Base-by-base conservation (phyloP, 2,888 invertebrate genomes). In the Drosophila phalerata region DNA sequence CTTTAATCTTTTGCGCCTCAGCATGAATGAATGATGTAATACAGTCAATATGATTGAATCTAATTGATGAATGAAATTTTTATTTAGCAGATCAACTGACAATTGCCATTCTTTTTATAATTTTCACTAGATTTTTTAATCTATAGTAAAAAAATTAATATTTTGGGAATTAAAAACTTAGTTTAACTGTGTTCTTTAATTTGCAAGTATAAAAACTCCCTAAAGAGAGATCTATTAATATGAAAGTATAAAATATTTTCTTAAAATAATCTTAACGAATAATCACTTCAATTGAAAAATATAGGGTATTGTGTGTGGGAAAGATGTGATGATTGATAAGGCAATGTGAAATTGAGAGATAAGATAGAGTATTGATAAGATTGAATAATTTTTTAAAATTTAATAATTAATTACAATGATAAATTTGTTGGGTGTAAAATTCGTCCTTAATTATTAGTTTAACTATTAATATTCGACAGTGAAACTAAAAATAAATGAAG, bases 61-160 rank as follows among this genome's bases (percentile, higher is more conserved):
- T 10, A 42, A 37, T 22, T n/a, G 67, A 45, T 68, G 51, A 60
- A 25, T 56, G 56, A 25, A 34, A 38, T 28, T 28, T 40, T 10
- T n/a, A 30, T 32, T 34, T 25, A 25, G 8, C 32, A 30, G 8
- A 38, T 52, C 25, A 52, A 11, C 11, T 15, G 11, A 42, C 17
- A 42, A 19, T 13, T 37, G 13, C n/a, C n/a, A n/a, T n/a, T n/a
- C 15, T 38, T 15, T 9, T 38, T 15, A 19, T 19, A 19, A 17
- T 38, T 38, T 13, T 1, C 2, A 13, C 5, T 13, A n/a, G 13
- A 34, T 34, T 13, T n/a, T 37, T 5, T 25, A 25, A 2, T 22
- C 22, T 2, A 2, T 22, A 22, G 22, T 4, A 3, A 22, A 3
- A 3, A 22, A 22, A 22, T 22, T 22, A 22, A 22, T 22, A 22